Evolutionary conservation across 2,113 vertebrate species (phyloP).

Genomic region (Pteropus alecto): DNA sequence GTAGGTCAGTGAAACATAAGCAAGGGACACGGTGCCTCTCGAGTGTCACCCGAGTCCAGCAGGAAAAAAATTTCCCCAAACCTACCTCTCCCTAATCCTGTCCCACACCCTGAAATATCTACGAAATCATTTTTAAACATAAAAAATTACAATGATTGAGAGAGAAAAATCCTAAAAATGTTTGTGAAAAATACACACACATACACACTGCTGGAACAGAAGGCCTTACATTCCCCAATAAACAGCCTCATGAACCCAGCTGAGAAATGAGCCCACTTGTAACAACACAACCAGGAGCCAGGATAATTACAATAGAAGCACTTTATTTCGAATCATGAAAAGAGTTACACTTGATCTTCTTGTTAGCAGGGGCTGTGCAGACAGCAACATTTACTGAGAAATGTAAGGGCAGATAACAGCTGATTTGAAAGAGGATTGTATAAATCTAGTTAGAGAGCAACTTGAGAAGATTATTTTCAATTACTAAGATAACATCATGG

Average conservation of each 20-base stretch:
- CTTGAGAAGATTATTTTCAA: slow-evolving; percentile 87
- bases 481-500: slow-evolving; percentile 86
- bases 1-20: neutral
- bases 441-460: slow-evolving; percentile 83
- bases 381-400: slow-evolving; percentile 80
- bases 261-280: slow-evolving; percentile 65
- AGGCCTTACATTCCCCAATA: neutral
- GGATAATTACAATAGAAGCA: slow-evolving; percentile 70
- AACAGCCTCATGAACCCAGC: slow-evolving; percentile 10
- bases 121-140: neutral
- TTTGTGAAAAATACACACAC: neutral
- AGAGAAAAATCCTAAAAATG: neutral
- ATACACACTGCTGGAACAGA: neutral
- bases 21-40: neutral
- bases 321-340: slow-evolving; percentile 69
- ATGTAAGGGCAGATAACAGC: slow-evolving; percentile 80
- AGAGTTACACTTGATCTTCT: slow-evolving; percentile 71
- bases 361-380: slow-evolving; percentile 69
- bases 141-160: neutral
- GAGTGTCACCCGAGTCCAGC: neutral
- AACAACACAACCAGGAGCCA: slow-evolving; percentile 42
- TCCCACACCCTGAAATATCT: neutral
- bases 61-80: neutral
- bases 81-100: neutral
- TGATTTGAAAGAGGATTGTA: slow-evolving; percentile 81